Conservation (phyloP, 2,113 vertebrate species). For the Chlamydotis undulata region DNA sequence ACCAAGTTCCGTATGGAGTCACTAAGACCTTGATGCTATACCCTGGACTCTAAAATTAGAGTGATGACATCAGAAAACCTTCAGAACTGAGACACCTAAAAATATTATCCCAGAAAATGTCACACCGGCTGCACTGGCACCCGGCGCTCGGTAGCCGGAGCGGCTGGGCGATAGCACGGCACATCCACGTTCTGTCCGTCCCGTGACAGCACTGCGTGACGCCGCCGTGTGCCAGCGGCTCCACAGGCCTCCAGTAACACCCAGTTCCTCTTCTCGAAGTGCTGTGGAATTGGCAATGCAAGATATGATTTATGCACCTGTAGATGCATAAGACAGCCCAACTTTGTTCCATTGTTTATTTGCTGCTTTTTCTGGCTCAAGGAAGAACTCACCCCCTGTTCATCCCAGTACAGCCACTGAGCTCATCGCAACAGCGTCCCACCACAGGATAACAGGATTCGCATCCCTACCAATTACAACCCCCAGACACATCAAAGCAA, state of each 20-base stretch:
- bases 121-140: fast-evolving
- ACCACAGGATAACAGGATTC: neutral
- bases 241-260: neutral
- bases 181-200: fast-evolving
- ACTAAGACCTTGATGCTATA: neutral
- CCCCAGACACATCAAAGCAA: neutral
- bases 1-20: neutral
- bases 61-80: neutral
- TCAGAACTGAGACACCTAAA: neutral
- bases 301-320: neutral
- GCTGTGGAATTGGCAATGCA: neutral
- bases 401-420: fast-evolving
- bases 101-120: neutral
- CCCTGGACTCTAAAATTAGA: neutral
- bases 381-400: neutral
- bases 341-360: neutral
- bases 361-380: neutral
- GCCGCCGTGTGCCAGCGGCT: fast-evolving
- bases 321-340: neutral
- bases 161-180: fast-evolving
- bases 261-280: neutral
- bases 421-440: neutral
- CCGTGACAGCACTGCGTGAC: fast-evolving
- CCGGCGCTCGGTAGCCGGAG: neutral
- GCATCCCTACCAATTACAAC: neutral